These are phyloP conservation scores for Plebejus anna DNA, from an alignment of 2,888 invertebrate genomes.

Conservation along the genomic window DNA sequence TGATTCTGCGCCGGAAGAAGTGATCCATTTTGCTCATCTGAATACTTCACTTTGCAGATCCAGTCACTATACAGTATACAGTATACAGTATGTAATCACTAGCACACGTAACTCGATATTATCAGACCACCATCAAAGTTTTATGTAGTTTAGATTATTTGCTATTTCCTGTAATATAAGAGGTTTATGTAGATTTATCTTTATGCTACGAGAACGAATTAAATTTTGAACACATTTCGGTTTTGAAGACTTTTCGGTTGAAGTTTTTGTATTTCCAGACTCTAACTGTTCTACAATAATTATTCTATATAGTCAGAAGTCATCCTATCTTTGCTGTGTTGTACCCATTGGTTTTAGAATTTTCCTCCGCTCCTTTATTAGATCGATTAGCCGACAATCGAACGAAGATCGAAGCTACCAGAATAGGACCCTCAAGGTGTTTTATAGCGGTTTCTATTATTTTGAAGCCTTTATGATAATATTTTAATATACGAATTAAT, in stretches of 20 bases:
- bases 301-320: too few relatives aligned
- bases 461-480: background rate
- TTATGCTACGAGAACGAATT: background rate
- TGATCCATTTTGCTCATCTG: constrained; percentile 70
- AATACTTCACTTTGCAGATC: constrained; percentile 52
- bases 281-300: too few relatives aligned
- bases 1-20: constrained; percentile 74
- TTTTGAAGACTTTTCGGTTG: background rate
- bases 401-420: background rate
- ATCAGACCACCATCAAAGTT: background rate
- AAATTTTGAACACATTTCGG: background rate
- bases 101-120: background rate
- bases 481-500: too few relatives aligned
- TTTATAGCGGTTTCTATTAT: background rate
- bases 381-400: too few relatives aligned
- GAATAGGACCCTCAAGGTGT: too few relatives aligned
- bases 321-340: background rate
- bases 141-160: background rate
- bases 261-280: background rate
- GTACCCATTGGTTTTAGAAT: background rate
- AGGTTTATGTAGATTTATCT: background rate
- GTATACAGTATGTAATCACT: background rate
- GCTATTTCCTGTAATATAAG: background rate
- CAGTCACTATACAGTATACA: background rate
- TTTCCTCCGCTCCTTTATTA: too few relatives aligned